A percentile compares a stretch with the other conserved stretches of the same genome.
phyloP scores from a whole-genome alignment of 2,888 invertebrate genomes.

The Nysson spinosus region DNA sequence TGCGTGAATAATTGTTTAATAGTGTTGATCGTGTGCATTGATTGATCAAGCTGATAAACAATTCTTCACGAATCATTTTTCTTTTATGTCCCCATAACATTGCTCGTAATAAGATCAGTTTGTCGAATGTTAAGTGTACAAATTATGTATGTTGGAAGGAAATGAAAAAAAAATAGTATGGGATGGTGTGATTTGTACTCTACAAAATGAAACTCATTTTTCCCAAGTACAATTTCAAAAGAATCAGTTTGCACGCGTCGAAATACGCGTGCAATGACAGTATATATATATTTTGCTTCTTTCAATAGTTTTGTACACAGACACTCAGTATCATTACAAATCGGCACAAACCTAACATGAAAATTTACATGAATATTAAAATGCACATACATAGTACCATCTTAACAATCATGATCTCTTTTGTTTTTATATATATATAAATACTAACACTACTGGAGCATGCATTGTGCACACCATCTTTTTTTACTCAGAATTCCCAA shows the following conservation, averaged over 20 bases:
- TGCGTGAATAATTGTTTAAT: constrained; percentile 38
- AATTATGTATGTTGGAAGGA: constrained; percentile 46
- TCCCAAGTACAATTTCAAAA: constrained; percentile 44
- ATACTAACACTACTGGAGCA: constrained; percentile 53
- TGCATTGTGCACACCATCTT: constrained; percentile 47
- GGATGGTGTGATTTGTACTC: constrained; percentile 47
- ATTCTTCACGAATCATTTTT: constrained; percentile 39
- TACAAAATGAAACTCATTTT: constrained; percentile 29
- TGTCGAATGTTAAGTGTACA: constrained; percentile 36
- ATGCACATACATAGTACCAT: constrained; percentile 49
- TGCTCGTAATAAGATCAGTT: constrained; percentile 56
- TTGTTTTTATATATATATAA: constrained; percentile 45
- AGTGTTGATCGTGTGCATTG: constrained; percentile 22
- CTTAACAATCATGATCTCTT: constrained; percentile 55
- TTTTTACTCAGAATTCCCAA: constrained; percentile 41
- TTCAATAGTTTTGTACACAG: constrained; percentile 65
- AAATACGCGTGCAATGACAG: constrained; percentile 57
- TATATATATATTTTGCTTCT: too few species aligned
- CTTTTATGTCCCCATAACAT: too few species aligned
- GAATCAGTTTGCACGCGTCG: constrained; percentile 33
- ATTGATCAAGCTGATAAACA: constrained; percentile 41
- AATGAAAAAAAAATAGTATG: constrained; percentile 35
- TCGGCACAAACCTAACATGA: constrained; percentile 59
- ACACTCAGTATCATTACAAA: constrained; percentile 61
- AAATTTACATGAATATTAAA: constrained; percentile 64